Evolutionary conservation across 1,140 invertebrate species (phyloP), one percentile per base, ranked within the genome.

Genomic region (Venustaconcha ellipsiformis): DNA sequence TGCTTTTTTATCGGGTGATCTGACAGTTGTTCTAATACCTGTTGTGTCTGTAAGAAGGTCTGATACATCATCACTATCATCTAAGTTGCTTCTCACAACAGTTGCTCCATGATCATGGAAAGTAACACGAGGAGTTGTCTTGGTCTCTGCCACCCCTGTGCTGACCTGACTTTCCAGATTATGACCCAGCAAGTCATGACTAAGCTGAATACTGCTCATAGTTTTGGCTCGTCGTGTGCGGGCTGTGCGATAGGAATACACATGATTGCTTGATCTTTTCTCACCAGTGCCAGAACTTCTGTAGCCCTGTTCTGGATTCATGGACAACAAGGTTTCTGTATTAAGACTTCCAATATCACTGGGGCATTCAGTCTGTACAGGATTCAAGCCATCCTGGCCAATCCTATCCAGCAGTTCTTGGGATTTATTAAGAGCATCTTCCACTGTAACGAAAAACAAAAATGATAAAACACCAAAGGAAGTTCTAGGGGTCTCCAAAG

Each of bases 191-290:
- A 77, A 67, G 57, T 77, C 75, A 67, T 77, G 75, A 26, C 69
- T 70, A 37, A 77, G 71, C 75, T 77, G 75, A 17, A 77, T 26
- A 66, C 75, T 77, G 26, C 75, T 72, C 57, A 77, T n/a, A 15
- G 75, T 77, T 23, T 77, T 77, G n/a, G 75, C 67, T 20, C 75
- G n/a, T n/a, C 75, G 4, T 23, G 48, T 72, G 14, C 75, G 57
- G 11, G 75, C 69, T 15, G 64, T 23, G 37, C 72, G 71, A 48
- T 77, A 77, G n/a, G 69, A 69, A 59, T 59, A 77, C 57, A 77
- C 65, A 48, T 77, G 75, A 26, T 77, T 77, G 37, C 75, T 77
- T 14, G 37, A 23, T 14, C 30, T 60, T 4, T n/a, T 67, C 6
- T 57, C 73, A 15, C 8, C 18, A 48, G 17, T 59, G 18, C 65